Evolutionary conservation across 1,140 invertebrate genomes (phyloP).

Genomic region (Limonius californicus): DNA sequence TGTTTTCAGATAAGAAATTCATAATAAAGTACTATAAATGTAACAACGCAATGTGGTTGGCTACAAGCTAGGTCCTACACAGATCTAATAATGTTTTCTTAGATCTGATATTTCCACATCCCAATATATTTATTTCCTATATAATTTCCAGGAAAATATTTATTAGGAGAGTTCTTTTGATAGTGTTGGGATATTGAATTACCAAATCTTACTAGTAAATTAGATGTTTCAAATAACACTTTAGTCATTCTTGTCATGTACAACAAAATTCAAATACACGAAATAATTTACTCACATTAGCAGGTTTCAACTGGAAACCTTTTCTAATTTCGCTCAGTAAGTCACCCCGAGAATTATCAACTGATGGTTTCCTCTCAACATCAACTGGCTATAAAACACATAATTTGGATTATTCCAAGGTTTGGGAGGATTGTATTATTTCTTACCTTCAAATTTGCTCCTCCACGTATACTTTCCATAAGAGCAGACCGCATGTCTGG

Average conservation of each 20-base stretch:
- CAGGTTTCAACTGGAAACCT: conserved; percentile 71
- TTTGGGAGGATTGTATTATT: too few species aligned
- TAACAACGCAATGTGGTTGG: too few species aligned
- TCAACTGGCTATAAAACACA: conserved; percentile 55
- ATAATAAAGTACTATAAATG: background rate
- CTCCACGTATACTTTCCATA: conserved; percentile 74
- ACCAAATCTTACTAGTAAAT: too few species aligned
- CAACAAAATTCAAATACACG: too few species aligned
- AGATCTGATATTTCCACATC: too few species aligned
- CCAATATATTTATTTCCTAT: too few species aligned
- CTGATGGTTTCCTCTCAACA: conserved; percentile 34
- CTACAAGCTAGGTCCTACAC: too few species aligned
- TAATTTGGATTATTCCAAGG: too few species aligned
- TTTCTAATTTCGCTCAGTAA: conserved; percentile 75
- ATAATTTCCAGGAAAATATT: too few species aligned
- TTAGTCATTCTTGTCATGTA: background rate
- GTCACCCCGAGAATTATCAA: conserved; percentile 59
- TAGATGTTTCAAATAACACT: background rate
- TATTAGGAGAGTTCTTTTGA: too few species aligned
- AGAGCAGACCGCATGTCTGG: conserved; percentile 62
- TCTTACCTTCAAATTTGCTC: conserved; percentile 59
- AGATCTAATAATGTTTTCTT: too few species aligned
- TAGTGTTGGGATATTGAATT: too few species aligned
- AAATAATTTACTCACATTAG: conserved; percentile 43
- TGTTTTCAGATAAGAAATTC: conserved; percentile 15